Base-by-base conservation (phyloP, 2,113 vertebrate genomes). In the Apodemus sylvaticus region DNA sequence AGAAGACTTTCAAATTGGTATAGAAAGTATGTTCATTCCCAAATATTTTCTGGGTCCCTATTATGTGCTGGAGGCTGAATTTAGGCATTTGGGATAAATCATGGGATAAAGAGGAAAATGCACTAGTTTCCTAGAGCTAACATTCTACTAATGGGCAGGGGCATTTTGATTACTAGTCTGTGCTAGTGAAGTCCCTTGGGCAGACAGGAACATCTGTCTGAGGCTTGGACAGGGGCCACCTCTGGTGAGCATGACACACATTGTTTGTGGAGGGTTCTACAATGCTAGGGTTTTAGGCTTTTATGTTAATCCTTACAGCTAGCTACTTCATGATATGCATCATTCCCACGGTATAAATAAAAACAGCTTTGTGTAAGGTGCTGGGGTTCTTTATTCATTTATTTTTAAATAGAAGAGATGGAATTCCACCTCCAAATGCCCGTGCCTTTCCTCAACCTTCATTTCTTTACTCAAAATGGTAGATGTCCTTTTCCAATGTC, bases 211-310 rank as follows among this genome's bases (percentile, higher is more conserved):
- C n/a, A 17, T 5, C n/a, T 29, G 22, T 8, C 62, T 76, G 4
- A 10, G 12, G 3, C n/a, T 16, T 4, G 16, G 51, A 70, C 0
- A n/a, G 55, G 19, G 31, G 22, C 60, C n/a, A n/a, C n/a, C n/a
- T n/a, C n/a, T n/a, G n/a, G n/a, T n/a, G 64, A 81, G 89, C 73
- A 11, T 45, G 60, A 13, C 55, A 13, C 22, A 0, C 0, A n/a
- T n/a, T 24, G 0, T 10, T 31, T 62, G 11, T 58, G 58, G 90
- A 51, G 36, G 20, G 3, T 87, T 29, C 1, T 0, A 24, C 11
- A 60, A 34, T 29, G 7, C 19, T 55, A 26, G 55, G 16, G 2
- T 45, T 76, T 81, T 76, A 7, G 2, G 26, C 3, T 31, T 94
- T 85, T 85, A 74, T 48, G 88, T 87, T 48, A 51, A 88, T 74